phyloP scores from a whole-genome alignment of 2,888 invertebrate genomes.

The Apodemia hepburni region DNA sequence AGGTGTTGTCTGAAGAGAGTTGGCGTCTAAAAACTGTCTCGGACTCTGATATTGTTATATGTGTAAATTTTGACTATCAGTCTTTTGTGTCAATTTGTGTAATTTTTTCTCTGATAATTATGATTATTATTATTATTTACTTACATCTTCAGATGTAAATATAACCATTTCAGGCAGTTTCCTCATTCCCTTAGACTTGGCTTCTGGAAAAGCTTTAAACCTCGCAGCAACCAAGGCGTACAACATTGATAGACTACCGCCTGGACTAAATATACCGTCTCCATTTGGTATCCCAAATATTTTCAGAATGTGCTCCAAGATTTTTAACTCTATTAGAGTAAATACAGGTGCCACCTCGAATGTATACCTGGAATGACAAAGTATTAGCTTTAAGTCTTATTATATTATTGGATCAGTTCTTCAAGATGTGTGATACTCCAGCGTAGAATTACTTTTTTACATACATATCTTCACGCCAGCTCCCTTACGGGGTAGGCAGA shows the following conservation, averaged over 20 bases:
- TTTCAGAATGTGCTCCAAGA: constrained; percentile 79
- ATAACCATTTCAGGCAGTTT: constrained; percentile 82
- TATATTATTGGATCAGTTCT: no score
- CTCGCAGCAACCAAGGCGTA: constrained; percentile 88
- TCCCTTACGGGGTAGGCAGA: no score
- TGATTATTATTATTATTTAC: constrained; percentile 34
- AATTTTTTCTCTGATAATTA: no score
- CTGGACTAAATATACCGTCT: constrained; percentile 89
- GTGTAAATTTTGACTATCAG: no score
- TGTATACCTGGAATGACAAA: constrained; percentile 81
- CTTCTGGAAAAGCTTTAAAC: constrained; percentile 82
- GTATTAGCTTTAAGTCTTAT: no score
- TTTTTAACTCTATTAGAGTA: constrained; percentile 85
- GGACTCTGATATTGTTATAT: no score
- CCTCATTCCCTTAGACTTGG: constrained; percentile 84
- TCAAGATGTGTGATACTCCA: no score
- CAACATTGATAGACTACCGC: constrained; percentile 90
- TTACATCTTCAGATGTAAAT: constrained; percentile 89
- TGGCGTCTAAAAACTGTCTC: no score
- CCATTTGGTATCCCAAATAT: constrained; percentile 83
- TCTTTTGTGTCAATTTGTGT: no score
- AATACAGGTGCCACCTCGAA: constrained; percentile 91
- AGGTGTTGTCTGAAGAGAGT: no score
- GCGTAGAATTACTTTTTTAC: no score
- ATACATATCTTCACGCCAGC: no score